Base-by-base conservation (phyloP, 2,113 vertebrate species). In the Tachycineta bicolor region DNA sequence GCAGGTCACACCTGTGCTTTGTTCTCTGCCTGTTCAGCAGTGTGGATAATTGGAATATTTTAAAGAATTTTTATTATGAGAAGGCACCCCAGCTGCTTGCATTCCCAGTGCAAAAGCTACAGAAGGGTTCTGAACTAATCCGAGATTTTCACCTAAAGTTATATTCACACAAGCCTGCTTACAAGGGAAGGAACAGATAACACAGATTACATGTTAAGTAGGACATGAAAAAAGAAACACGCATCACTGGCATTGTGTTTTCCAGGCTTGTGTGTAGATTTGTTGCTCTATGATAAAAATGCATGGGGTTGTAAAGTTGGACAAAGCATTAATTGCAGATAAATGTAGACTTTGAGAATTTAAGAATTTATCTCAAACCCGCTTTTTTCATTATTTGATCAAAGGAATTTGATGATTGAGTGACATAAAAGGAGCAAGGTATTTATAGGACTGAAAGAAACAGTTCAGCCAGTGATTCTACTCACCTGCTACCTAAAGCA, bases 31-130 rank as follows among this genome's bases (percentile, higher is more conserved):
- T 53, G 8, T 4, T 33, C 33, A 58, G 10, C 16, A 70, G 7
- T 43, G 53, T 9, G 33, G 44, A 29, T 34, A 29, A 70, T 44
- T 5, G 20, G 12, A 26, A 11, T 10, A 37, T 79, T 55, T 2
- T 3, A 75, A n/a, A 28, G 2, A 2, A 11, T 34, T 68, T 89
- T 81, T n/a, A 12, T 41, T 10, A 34, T 19, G n/a, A 56, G 78
- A 26, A 31, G 23, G 0, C 3, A n/a, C 21, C 5, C 24, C 6
- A 29, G 19, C 8, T 70, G 0, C 44, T 37, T 65, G 8, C 5
- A 50, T 77, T 77, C 13, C 12, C 5, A 25, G n/a, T 46, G 19
- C 15, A 90, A 88, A 89, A 89, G 18, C 29, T 59, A 6, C 13
- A 59, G 22, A 87, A 80, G 85, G 62, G 2, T 3, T 47, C 2